phyloP scores from a whole-genome alignment of 2,113 vertebrate species.

The Nesoenas mayeri region DNA sequence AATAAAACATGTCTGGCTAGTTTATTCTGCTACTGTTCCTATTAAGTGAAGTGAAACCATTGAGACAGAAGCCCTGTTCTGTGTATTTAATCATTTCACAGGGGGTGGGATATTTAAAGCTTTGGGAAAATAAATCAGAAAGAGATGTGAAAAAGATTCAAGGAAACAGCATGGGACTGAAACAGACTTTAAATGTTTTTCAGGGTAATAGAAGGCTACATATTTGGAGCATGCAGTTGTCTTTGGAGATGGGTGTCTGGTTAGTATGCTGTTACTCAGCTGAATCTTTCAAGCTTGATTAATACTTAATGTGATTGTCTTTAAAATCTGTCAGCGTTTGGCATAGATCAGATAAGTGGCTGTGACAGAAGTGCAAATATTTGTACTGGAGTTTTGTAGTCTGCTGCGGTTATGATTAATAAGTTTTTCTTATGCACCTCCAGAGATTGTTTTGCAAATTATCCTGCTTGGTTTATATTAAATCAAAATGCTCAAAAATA shows the following conservation, averaged over 20 bases:
- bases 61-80: neutral
- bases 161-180: neutral
- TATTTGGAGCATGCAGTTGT: neutral
- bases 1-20: neutral
- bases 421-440: conserved; percentile 71
- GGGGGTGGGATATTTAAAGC: neutral
- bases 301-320: conserved; percentile 79
- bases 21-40: conserved; percentile 17
- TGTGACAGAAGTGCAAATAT: conserved; percentile 76
- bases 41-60: conserved; percentile 1
- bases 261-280: conserved; percentile 66
- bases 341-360: conserved; percentile 58
- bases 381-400: conserved; percentile 62
- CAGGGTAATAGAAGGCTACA: neutral
- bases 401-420: conserved; percentile 67
- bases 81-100: neutral
- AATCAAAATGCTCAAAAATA: conserved; percentile 40
- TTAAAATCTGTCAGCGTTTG: conserved; percentile 75
- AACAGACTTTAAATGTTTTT: conserved; percentile 16
- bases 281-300: conserved; percentile 76
- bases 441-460: conserved; percentile 72
- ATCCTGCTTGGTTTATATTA: conserved; percentile 33
- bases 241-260: conserved; percentile 35
- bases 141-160: neutral
- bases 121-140: conserved; percentile 23